Evolutionary conservation across 2,888 invertebrate species (phyloP).

Genomic region (Parnassius glacialis): DNA sequence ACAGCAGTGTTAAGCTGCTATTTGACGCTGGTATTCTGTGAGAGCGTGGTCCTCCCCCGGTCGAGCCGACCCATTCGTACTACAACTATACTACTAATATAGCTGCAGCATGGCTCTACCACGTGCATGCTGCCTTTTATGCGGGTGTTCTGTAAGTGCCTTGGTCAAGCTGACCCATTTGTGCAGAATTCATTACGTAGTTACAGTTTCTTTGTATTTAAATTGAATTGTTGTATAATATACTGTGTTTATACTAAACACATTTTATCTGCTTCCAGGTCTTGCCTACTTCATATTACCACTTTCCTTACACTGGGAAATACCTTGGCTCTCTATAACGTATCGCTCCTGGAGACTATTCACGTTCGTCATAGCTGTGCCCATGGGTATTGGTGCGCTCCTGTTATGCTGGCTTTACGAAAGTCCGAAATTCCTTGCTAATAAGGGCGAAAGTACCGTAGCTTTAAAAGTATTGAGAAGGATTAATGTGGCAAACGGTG

Average conservation of each 20-base stretch:
- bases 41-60: no score
- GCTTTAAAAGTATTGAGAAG: constrained; percentile 68
- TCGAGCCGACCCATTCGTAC: no score
- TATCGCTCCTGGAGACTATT: constrained; percentile 87
- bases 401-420: constrained; percentile 83
- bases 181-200: no score
- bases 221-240: background rate
- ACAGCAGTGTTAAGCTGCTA: no score
- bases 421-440: constrained; percentile 87
- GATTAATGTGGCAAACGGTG: constrained; percentile 49
- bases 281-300: constrained; percentile 81
- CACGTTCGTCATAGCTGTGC: constrained; percentile 62
- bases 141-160: no score
- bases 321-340: constrained; percentile 62
- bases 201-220: no score
- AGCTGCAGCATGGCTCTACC: no score
- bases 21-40: no score
- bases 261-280: constrained; percentile 8
- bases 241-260: background rate
- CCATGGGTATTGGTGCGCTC: constrained; percentile 72
- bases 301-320: constrained; percentile 52
- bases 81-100: no score
- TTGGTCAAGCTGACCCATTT: no score
- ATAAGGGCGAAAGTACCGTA: constrained; percentile 77
- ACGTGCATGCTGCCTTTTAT: no score